Base-by-base conservation (phyloP, 1,140 invertebrate species). In the Drosophila sulfurigaster region DNA sequence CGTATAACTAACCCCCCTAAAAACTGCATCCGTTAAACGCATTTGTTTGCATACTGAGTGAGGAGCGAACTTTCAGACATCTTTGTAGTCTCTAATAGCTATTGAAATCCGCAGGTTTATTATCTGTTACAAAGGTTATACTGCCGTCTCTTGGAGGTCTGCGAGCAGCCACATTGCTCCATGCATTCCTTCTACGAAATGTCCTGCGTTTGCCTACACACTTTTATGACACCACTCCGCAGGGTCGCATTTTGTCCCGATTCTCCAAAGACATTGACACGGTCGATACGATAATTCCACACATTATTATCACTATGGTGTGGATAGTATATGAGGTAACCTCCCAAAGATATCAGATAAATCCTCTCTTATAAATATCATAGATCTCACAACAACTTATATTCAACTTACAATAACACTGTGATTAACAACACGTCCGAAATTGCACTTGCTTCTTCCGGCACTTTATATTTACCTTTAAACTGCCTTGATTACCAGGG, bases 191-290 rank as follows among this genome's bases (percentile, higher is more conserved):
- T 93, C 94, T 99, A 91, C 87, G 92, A 51, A 95, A 95, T 87
- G 94, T 98, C 86, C 93, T 99, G 89, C 95, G 95, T 89, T 94
- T 95, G 62, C 96, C 96, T 69, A 94, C 96, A 92, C 93, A 93
- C 92, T 98, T 98, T 94, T 98, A 96, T 93, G 97, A 98, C 93
- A 96, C 96, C 79, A 98, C 97, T 75, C 98, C 98, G 48, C 91
- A 95, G 76, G 98, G 98, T 93, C 94, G 98, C 92, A 96, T 98
- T 79, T 94, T 98, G 79, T 95, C 97, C 91, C 95, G 97, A 91
- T 98, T 98, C 93, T 95, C 96, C 91, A 97, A 97, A 95, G 96
- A 96, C 88, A 91, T 95, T 68, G 94, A 95, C 73, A 94, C 95
- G 70, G 92, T 97, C 93, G 96, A 97, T 93, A 95, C 94, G 80